Evolutionary conservation across 2,797 vertebrate genomes (phyloP).

Genomic region (Crenichthys baileyi): DNA sequence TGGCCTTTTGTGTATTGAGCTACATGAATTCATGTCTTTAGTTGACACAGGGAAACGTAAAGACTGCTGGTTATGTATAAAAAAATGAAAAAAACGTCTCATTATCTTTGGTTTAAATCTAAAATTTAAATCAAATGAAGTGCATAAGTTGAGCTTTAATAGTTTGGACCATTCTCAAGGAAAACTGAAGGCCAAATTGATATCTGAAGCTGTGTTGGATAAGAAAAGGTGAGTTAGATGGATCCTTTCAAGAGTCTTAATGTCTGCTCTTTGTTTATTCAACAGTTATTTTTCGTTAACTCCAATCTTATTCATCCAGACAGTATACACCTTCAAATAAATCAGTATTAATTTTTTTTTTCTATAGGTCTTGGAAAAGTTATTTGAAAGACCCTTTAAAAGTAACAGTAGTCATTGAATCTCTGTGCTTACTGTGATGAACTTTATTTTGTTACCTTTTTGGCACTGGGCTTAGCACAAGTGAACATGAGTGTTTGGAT

Average conservation of each 20-base stretch:
- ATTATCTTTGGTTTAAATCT: not conserved
- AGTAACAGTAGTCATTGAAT: slow-evolving; percentile 23
- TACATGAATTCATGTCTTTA: not conserved
- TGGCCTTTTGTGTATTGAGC: not conserved
- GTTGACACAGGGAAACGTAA: too few species aligned
- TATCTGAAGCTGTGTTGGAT: not conserved
- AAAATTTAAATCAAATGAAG: not conserved
- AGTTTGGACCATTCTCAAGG: not conserved
- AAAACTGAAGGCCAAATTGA: not conserved
- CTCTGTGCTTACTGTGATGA: slow-evolving; percentile 35
- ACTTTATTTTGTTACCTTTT: slow-evolving; percentile 30
- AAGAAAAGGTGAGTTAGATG: not conserved
- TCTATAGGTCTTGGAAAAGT: slow-evolving; percentile 18
- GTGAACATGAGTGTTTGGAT: slow-evolving; percentile 28
- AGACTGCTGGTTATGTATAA: not conserved
- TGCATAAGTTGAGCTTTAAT: not conserved
- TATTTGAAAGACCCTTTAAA: slow-evolving; percentile 31
- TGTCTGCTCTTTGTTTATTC: not conserved
- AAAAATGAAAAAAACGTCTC: not conserved
- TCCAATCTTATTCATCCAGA: not conserved
- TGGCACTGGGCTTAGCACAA: slow-evolving; percentile 29
- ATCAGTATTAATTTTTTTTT: not conserved
- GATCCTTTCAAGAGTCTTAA: not conserved
- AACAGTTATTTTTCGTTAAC: not conserved
- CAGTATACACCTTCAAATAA: slow-evolving; percentile 23